Evolutionary conservation across 1,140 invertebrate genomes (phyloP), one percentile per base, ranked within the genome.

Genomic region (Asbolus verrucosus): DNA sequence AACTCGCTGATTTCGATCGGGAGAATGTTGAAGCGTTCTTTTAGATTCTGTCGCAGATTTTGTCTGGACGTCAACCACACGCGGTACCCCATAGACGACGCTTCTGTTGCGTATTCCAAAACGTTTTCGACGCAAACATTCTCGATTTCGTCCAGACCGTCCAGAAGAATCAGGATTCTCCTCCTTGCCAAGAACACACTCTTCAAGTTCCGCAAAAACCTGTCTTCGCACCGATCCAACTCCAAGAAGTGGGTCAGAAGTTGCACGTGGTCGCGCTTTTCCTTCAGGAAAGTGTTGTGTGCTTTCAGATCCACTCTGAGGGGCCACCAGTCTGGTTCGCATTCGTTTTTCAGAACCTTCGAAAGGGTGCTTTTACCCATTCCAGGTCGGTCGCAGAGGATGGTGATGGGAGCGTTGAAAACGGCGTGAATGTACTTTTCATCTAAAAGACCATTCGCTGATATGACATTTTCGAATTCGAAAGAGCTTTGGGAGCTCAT

Each of bases 81-180:
- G 3, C 39, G 39, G 16, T 15, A 41, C 16, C 39, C 39, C 15
- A 1, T 16, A 2, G n/a, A n/a, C 1, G 15, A 41, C 13, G 16
- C 13, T 41, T 41, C 15, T 41, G 13, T 2, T 15, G 16, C 13
- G 15, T 15, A 5, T 15, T 13, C 2, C 16, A 41, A 41, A 16
- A 41, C 13, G 16, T 41, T 41, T 1, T 41, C 39, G 4, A 41
- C 39, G 13, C 39, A 14, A 15, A 16, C 16, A 14, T 14, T 41
- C 16, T 41, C 39, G 1, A 41, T n/a, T 14, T 41, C 39, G 13
- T 41, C 39, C 11, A 41, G 15, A 41, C 39, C 39, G 16, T 41
- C 39, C 13, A 41, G 13, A 8, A 41, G 16, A 14, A 41, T 15
- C 6, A 16, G 2, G 6, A 41, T 8, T 41, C 16, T 41, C 15